Evolutionary conservation across 2,113 vertebrate genomes (phyloP).

Genomic region (Promerops cafer): DNA sequence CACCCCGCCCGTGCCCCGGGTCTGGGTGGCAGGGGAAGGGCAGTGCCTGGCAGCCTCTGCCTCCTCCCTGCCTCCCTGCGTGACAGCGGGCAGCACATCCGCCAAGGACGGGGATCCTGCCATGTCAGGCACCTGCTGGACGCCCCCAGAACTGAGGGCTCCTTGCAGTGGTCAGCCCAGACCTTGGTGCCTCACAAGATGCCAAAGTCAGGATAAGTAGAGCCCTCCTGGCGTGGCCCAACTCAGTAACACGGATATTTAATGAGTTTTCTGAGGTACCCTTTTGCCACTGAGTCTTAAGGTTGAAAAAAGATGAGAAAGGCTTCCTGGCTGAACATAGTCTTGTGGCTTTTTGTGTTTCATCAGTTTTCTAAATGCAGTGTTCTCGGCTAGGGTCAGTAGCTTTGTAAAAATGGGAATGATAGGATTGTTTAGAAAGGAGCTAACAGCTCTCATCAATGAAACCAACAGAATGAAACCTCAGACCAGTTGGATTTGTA

Average conservation of each 20-base stretch:
- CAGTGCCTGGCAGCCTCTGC: neutral
- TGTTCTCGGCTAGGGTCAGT: neutral
- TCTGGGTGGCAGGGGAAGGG: neutral
- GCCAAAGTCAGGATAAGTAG: neutral
- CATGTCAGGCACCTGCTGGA: accelerated
- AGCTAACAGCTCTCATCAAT: neutral
- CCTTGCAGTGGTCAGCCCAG: neutral
- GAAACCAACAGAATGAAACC: neutral
- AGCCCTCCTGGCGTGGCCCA: neutral
- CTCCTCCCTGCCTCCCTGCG: neutral
- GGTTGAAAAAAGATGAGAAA: neutral
- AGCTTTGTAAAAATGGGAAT: neutral
- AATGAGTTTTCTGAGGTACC: neutral
- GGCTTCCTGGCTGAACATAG: neutral
- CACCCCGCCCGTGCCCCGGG: accelerated
- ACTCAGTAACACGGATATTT: neutral
- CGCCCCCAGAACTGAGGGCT: neutral
- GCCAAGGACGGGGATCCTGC: neutral
- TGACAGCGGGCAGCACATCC: accelerated
- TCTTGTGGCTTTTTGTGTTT: neutral
- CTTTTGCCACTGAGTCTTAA: neutral
- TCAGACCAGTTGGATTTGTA: neutral
- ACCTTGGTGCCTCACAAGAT: neutral
- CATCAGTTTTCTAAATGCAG: neutral
- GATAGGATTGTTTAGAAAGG: neutral